phyloP scores from a whole-genome alignment of 2,113 vertebrate genomes.

The Sprattus sprattus region DNA sequence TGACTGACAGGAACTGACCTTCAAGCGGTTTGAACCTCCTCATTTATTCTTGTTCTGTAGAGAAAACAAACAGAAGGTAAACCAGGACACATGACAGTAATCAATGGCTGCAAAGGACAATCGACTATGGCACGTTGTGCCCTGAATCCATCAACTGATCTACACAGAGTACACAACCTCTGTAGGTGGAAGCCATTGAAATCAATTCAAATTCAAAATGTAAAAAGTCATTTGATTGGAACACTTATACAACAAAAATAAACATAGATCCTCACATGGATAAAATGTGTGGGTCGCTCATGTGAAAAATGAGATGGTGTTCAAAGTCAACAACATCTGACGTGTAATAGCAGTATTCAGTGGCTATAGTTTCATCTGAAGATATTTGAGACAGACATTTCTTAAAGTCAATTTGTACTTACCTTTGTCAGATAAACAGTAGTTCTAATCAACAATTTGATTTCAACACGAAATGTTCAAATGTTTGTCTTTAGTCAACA shows the following conservation, averaged over 20 bases:
- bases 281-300: not conserved
- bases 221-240: not conserved
- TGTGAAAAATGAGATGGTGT: conserved; percentile 19
- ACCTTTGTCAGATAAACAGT: not conserved
- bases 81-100: not conserved
- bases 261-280: not conserved
- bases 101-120: not conserved
- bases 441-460: not conserved
- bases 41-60: not conserved
- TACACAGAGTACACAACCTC: not conserved
- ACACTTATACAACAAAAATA: not conserved
- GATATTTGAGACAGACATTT: too few species aligned
- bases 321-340: not conserved
- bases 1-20: not conserved
- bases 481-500: too few species aligned
- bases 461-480: not conserved
- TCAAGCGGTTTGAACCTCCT: not conserved
- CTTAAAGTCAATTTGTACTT: too few species aligned
- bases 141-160: not conserved
- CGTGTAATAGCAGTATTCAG: not conserved
- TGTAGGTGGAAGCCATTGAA: not conserved
- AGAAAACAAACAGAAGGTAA: not conserved
- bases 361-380: too few species aligned
- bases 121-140: not conserved
- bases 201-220: not conserved